Base-by-base conservation (phyloP, 2,888 invertebrate species). In the Polyommatus iphigenia region DNA sequence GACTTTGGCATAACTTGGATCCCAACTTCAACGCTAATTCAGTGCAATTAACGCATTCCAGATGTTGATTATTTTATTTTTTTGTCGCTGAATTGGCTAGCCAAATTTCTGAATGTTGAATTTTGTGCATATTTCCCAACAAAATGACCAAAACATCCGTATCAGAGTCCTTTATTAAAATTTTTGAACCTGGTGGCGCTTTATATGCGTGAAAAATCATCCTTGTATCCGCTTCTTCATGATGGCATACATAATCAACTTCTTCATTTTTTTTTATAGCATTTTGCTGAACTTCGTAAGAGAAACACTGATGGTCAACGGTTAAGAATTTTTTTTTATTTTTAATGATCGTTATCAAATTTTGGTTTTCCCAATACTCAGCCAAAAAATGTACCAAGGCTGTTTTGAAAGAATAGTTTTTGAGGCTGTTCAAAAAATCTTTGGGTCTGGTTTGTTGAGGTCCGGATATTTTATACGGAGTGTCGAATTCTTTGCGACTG, bases 161-260 rank as follows among this genome's bases (percentile, higher is more conserved):
- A 80, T 83, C 83, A 80, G 82, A 81, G 75, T 81, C 79, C 80
- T 82, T 83, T 72, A 83, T 79, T 79, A 83, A 80, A 81, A 83
- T 32, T 24, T 72, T 81, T 78, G 81, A 82, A 18, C 80, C 79
- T 80, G 81, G 81, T 79, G 41, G 75, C 77, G 76, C 80, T 83
- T 82, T 82, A 78, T 15, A 78, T 78, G 80, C 79, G 76, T 83
- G 82, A 80, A 83, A 83, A 80, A 83, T 80, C 78, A 82, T 84
- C 79, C 77, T 71, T 0, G 77, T 67, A 29, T 54, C 73, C 7
- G 73, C 82, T 71, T 82, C 82, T 81, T 81, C 81, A 50, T 80
- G 78, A 71, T 78, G 67, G 78, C 81, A 83, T 80, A 76, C 78
- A 78, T 80, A 83, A 79, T 81, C n/a, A 57, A 54, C 77, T 81